Conservation (phyloP, 2,113 vertebrate species). For the Colinus virginianus region DNA sequence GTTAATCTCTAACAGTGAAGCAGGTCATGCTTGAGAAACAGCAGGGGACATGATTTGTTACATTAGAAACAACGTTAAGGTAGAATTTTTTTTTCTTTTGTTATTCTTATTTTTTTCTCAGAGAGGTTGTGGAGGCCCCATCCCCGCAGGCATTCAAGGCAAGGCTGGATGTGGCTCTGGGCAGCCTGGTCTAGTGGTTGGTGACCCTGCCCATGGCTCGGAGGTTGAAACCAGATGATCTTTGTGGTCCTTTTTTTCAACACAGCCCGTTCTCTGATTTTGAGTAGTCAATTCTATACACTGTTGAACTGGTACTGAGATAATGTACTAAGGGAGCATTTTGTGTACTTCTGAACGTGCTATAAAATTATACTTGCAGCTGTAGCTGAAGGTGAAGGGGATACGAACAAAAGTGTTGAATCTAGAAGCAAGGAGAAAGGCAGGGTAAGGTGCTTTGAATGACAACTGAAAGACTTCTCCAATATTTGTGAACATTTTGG, state of each 20-base stretch:
- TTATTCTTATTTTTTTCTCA: too few relatives aligned
- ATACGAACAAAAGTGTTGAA: not conserved
- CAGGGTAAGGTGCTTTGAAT: not conserved
- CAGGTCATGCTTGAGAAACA: not conserved
- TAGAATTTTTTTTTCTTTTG: not conserved
- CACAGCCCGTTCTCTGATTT: not conserved
- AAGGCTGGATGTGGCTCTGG: too few relatives aligned
- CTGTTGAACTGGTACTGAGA: not conserved
- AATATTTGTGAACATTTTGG: not conserved
- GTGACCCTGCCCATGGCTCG: too few relatives aligned
- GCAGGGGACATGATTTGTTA: not conserved
- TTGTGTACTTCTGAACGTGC: not conserved
- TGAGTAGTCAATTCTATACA: not conserved
- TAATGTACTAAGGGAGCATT: not conserved
- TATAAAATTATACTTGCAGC: not conserved
- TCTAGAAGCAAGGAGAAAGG: not conserved
- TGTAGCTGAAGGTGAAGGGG: not conserved
- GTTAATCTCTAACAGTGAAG: constrained; percentile 10
- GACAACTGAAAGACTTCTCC: not conserved
- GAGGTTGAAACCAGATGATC: too few relatives aligned
- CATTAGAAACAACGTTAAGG: not conserved
- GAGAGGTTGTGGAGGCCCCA: too few relatives aligned
- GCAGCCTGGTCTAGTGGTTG: too few relatives aligned
- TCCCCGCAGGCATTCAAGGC: too few relatives aligned
- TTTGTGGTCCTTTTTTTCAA: too few relatives aligned